These are phyloP conservation scores for Drosophila orena DNA, from an alignment of 1,140 invertebrate genomes.

Conservation along the genomic window DNA sequence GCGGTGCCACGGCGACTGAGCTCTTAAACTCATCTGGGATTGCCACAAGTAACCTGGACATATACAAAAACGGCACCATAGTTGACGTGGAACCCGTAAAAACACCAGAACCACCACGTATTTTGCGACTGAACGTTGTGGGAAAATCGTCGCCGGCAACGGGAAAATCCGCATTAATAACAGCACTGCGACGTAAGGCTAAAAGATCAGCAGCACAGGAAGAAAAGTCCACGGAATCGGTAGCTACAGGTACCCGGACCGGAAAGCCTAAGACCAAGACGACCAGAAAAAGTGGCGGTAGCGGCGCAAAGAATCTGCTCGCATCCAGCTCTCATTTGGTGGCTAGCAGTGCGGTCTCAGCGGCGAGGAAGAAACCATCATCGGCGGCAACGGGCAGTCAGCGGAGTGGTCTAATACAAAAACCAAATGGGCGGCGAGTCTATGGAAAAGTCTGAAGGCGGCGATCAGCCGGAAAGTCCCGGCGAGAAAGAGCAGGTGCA, in stretches of 20 bases:
- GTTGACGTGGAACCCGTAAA: conserved; percentile 16
- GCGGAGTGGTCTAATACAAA: background rate
- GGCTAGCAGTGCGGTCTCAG: conserved; percentile 2
- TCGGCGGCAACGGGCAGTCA: background rate
- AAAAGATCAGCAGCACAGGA: conserved; percentile 3
- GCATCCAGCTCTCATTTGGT: background rate
- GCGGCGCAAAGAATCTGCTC: background rate
- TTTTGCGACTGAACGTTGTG: conserved; percentile 31
- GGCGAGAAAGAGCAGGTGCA: conserved; percentile 14
- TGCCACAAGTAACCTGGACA: conserved; percentile 3
- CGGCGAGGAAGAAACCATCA: conserved; percentile 3
- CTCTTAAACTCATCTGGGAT: background rate
- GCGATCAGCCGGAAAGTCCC: conserved; percentile 31
- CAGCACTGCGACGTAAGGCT: conserved; percentile 11
- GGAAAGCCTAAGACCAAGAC: conserved; percentile 26
- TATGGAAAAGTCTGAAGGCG: conserved; percentile 56
- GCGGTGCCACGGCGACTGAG: conserved; percentile 4
- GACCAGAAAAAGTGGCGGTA: conserved; percentile 14
- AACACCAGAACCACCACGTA: background rate
- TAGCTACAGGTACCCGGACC: background rate
- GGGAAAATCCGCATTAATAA: conserved; percentile 9
- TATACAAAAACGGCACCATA: conserved; percentile 15
- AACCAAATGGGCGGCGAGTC: conserved; percentile 7
- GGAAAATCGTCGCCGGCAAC: conserved; percentile 27
- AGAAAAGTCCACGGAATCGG: background rate